Base-by-base conservation (phyloP, 2,888 invertebrate genomes). In the Thalpophila matura region DNA sequence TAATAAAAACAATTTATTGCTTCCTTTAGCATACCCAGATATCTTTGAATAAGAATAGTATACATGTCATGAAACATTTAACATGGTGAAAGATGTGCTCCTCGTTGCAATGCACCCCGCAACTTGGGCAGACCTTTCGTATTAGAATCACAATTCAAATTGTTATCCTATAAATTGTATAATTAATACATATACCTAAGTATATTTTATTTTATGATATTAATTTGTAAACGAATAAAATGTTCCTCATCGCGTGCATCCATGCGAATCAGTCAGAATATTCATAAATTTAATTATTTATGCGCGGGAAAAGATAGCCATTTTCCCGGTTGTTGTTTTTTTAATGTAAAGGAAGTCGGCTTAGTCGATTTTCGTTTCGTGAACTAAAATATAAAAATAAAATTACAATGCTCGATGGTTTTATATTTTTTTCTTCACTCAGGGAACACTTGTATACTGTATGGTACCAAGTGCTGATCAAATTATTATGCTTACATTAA, bases 341-440 rank as follows among this genome's bases (percentile, higher is more conserved):
- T 47, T 56, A 5, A 73, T 79, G 47, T 66, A 86, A 90, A 92
- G 92, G 92, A 92, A 93, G 91, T 93, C 93, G 93, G 71, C 76
- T 89, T 89, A 70, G 77, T 92, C 91, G 92, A 81, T 84, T 84
- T 81, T 94, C 94, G 94, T 93, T 93, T 94, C 94, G 61, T 79
- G 74, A 80, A 76, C 64, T 70, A 68, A 74, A 64, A 68, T 54
- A 56, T 60, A 79, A 81, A 83, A 85, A 80, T 84, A 85, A 81
- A 90, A 89, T 82, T 86, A 87, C 90, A 93, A 92, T 92, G 92
- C 93, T 92, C 92, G 80, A 87, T 84, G 77, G 73, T 81, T 83
- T 89, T 86, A 56, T 73, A 56, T 73, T 56, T 38, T 81, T 84
- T 85, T 86, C 86, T 80, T 87, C 85, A 84, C 88, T 81, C 85